These are phyloP conservation scores for Schrankia costaestrigalis DNA, from an alignment of 2,888 invertebrate genomes.

Conservation along the genomic window DNA sequence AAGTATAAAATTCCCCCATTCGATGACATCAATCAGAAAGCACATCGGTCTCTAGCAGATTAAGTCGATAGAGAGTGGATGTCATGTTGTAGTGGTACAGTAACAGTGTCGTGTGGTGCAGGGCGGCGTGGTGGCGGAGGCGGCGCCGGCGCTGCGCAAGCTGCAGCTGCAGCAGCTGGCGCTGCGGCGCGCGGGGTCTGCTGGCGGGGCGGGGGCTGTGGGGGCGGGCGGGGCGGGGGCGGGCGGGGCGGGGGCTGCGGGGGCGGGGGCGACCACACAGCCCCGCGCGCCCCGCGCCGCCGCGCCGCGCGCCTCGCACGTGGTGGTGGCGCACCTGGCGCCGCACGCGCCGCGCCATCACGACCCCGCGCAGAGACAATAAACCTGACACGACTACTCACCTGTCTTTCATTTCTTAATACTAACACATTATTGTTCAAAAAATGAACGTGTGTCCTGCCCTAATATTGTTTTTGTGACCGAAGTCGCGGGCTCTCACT, in stretches of 20 bases:
- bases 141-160: slow-evolving; percentile 45
- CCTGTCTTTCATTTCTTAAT: slow-evolving; percentile 1
- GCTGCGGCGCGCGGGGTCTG: slow-evolving; percentile 43
- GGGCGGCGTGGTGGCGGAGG: slow-evolving; percentile 9
- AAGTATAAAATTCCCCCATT: no score
- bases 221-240: slow-evolving; percentile 11
- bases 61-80: no score
- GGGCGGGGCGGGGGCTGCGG: slow-evolving; percentile 6
- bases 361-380: slow-evolving; percentile 20
- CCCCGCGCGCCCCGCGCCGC: slow-evolving; percentile 37
- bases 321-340: slow-evolving; percentile 56
- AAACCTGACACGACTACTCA: slow-evolving; percentile 21
- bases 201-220: slow-evolving; percentile 14
- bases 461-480: neutral
- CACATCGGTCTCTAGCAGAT: no score
- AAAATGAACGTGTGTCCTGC: neutral
- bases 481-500: no score
- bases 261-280: slow-evolving; percentile 12
- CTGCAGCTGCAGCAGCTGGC: slow-evolving; percentile 53
- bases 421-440: no score
- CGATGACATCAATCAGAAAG: no score
- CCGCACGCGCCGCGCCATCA: slow-evolving; percentile 48
- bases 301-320: slow-evolving; percentile 53
- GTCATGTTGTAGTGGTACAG: slow-evolving; percentile 31
- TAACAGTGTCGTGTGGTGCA: slow-evolving; percentile 76